Conservation (phyloP, 2,113 vertebrate genomes). For the Aspiorhynchus laticeps region DNA sequence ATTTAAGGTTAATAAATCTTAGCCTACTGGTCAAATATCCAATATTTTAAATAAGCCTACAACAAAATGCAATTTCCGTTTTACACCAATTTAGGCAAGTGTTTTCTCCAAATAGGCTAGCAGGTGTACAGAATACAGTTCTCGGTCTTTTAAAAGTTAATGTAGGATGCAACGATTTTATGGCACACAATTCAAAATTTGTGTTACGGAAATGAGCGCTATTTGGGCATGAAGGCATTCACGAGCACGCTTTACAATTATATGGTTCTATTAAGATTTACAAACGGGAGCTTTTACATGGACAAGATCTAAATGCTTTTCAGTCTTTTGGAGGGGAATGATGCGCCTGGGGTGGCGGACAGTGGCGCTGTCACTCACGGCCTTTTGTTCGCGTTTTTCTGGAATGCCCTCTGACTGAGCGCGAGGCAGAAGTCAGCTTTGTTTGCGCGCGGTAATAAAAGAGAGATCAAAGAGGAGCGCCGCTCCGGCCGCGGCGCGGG, state of each 20-base stretch:
- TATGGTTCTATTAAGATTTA: conserved; percentile 60
- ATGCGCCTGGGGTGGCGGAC: conserved; percentile 55
- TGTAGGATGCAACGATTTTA: conserved; percentile 45
- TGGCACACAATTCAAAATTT: conserved; percentile 39
- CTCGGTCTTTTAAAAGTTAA: conserved; percentile 46
- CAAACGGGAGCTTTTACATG: conserved; percentile 45
- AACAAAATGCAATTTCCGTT: conserved; percentile 3
- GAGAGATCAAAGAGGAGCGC: conserved; percentile 81
- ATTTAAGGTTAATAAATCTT: not conserved
- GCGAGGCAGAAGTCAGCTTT: conserved; percentile 80
- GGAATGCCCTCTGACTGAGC: conserved; percentile 75
- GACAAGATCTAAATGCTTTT: conserved; percentile 53
- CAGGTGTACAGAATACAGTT: not conserved
- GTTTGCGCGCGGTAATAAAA: conserved; percentile 79
- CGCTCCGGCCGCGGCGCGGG: conserved; percentile 73
- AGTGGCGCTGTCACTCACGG: conserved; percentile 76
- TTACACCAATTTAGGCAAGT: not conserved
- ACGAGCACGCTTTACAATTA: conserved; percentile 59
- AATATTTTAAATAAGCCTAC: not conserved
- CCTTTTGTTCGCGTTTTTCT: conserved; percentile 62
- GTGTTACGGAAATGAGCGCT: conserved; percentile 56
- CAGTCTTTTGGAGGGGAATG: conserved; percentile 42
- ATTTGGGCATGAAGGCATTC: conserved; percentile 53
- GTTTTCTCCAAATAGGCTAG: conserved; percentile 9
- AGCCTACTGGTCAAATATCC: not conserved